Percentiles rank a stretch among this genome's conserved stretches.
Evolutionary conservation across 2,888 invertebrate species (phyloP).

Genomic region (Gisinianus flammeolus): DNA sequence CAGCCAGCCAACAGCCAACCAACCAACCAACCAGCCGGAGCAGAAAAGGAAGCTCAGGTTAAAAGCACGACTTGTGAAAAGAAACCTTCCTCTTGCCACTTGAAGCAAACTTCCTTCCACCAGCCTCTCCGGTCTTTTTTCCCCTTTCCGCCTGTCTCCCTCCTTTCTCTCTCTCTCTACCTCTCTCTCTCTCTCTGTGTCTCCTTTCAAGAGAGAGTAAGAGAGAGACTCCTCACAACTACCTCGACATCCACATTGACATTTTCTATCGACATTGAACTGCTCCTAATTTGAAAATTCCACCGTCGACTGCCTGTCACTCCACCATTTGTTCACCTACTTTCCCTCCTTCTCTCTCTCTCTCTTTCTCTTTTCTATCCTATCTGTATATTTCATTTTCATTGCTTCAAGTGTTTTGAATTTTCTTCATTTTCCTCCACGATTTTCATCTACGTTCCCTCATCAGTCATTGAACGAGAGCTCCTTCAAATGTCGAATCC

Average conservation of each 20-base stretch:
- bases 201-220: not conserved
- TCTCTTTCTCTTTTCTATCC: too few species aligned
- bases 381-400: too few species aligned
- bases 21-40: too few species aligned
- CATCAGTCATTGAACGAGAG: too few species aligned
- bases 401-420: too few species aligned
- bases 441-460: too few species aligned
- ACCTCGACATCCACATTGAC: not conserved
- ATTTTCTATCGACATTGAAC: not conserved
- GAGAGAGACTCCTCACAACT: not conserved
- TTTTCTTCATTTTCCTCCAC: too few species aligned
- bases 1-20: too few species aligned
- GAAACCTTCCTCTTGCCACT: not conserved
- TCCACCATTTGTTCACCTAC: not conserved
- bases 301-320: not conserved
- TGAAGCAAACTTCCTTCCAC: slow-evolving; percentile 20
- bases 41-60: not conserved
- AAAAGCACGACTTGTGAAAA: not conserved
- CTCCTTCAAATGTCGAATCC: too few species aligned
- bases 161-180: not conserved
- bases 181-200: not conserved
- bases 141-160: not conserved
- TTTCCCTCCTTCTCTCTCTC: too few species aligned
- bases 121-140: not conserved
- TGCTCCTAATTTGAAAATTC: not conserved